Evolutionary conservation across 2,797 vertebrate species (phyloP), one percentile per base, ranked within the genome.

Genomic region (Peromyscus attwateri): DNA sequence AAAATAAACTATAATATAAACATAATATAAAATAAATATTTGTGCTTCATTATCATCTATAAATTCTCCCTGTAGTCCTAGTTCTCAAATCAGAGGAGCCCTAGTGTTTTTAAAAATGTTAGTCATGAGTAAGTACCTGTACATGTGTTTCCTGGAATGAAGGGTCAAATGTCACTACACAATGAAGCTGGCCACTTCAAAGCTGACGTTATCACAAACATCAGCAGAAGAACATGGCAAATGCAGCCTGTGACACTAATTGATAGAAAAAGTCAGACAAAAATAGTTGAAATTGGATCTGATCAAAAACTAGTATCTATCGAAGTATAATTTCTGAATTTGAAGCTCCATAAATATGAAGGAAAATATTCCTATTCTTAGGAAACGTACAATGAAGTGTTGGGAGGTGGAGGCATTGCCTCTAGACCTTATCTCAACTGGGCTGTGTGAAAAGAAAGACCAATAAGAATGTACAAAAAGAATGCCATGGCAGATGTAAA

Each of bases 71-170:
- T 37, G 25, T n/a, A 34, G 1, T 37, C 62, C 6, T 21, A 77
- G 55, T n/a, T 62, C 55, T 76, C 21, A 77, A 64, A 49, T n/a
- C 21, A 64, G 29, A 60, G 27, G 9, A 29, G 46, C 5, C 29
- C 4, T n/a, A 34, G 66, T 66, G 6, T 89, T 82, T 90, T 46
- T 87, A 82, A 46, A 4, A 76, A 40, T 46, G 75, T 82, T 34
- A 46, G 21, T 83, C 17, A 66, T 87, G 1, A n/a, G 12, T 75
- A 80, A 40, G 70, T 76, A 55, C 9, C 6, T 82, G 27, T 16
- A 87, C 25, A 66, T 21, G n/a, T 55, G 70, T 87, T 87, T 92
- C 79, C 96, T 92, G 43, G 25, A 83, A 66, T 10, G 82, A 80
- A 40, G n/a, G 19, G 25, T 71, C 62, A 92, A 16, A 76, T 64